phyloP scores from a whole-genome alignment of 2,888 invertebrate species.

The Spilosoma lubricipeda region DNA sequence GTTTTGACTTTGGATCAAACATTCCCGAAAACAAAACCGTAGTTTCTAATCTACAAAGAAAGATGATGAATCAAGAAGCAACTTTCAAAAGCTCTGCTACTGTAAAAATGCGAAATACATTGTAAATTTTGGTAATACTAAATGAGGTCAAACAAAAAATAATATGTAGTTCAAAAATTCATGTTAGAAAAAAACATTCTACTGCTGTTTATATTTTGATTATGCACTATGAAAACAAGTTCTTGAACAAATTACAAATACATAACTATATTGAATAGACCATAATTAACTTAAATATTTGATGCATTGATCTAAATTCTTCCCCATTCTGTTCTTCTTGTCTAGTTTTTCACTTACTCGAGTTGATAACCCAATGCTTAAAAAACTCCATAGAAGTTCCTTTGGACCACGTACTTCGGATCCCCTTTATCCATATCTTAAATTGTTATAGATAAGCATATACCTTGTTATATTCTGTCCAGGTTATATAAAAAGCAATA shows the following conservation, averaged over 20 bases:
- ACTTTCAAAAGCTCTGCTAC: not conserved
- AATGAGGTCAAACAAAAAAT: not conserved
- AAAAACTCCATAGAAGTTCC: not conserved
- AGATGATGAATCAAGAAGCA: not conserved
- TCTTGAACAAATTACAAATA: not conserved
- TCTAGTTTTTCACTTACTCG: not conserved
- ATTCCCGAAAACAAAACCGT: not conserved
- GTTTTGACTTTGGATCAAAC: not conserved
- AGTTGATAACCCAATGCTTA: not conserved
- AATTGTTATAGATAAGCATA: not conserved
- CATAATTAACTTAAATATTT: not conserved
- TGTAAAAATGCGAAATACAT: not conserved
- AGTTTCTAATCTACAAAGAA: not conserved
- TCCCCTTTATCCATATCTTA: not conserved
- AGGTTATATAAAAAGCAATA: constrained; percentile 11
- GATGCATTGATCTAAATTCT: not conserved
- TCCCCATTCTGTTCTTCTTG: not conserved
- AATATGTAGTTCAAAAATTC: not conserved
- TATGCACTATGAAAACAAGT: not conserved
- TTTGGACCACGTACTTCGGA: not conserved
- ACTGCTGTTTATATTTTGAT: not conserved
- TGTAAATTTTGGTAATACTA: not conserved
- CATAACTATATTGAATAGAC: not conserved
- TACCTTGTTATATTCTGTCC: constrained; percentile 1
- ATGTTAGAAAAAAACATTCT: no score